Base-by-base conservation (phyloP, 2,797 vertebrate genomes). In the Valencia hispanica region DNA sequence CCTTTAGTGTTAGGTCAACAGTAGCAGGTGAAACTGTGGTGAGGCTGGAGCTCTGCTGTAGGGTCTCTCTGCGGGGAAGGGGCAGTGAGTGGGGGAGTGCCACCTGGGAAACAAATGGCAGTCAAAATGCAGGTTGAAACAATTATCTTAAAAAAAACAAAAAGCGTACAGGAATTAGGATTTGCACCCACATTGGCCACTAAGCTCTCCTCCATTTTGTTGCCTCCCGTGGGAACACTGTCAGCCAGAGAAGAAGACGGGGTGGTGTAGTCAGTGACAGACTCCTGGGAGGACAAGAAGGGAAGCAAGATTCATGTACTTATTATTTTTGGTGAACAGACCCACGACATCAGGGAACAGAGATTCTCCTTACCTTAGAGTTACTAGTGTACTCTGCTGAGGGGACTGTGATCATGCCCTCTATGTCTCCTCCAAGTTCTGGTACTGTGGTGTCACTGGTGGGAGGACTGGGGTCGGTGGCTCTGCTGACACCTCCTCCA, bases 1-100 rank as follows among this genome's bases (percentile, higher is more conserved):
- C 98, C 97, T 99, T 99, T 83, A 99, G 96, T 88, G 98, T 99
- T 91, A 99, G 95, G 94, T 99, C 98, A 82, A 99, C 97, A 82
- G 98, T 99, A 80, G 97, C 98, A 88, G 98, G 98, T 91, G 98
- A 99, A 86, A 97, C 98, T n/a, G 97, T 97, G 91, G 96, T 97
- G 87, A 99, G 97, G 94, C 96, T 96, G 93, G 97, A 96, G 94
- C 95, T 97, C 96, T 98, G 98, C 77, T 97, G 98, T 79, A 98
- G 94, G 86, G 97, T 95, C 94, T 99, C 98, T 93, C 98, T 96
- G 87, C 97, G 96, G 84, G 98, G 96, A 90, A 99, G 96, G 81
- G 98, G 97, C 88, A 99, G 95, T 7, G 97, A 96, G 92, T 97
- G 98, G 73, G 97, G 97, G 85, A 99, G 91, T 66, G 98, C 96